A percentile compares a stretch with the other conserved stretches of the same genome.
phyloP scores from a whole-genome alignment of 2,797 vertebrate species.

The Varecia variegata region DNA sequence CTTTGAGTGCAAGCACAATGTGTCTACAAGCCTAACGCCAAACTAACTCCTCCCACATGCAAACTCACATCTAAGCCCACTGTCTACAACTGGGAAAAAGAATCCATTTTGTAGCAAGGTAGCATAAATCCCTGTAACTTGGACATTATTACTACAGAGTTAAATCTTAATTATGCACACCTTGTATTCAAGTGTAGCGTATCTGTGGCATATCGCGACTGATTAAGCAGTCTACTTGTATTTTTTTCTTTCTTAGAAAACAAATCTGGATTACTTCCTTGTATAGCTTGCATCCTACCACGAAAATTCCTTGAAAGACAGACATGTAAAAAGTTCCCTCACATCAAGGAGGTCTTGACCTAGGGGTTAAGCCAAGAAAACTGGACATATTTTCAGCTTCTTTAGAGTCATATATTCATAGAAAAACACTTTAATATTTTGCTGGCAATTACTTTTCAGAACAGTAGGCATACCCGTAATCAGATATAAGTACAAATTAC shows the following conservation, averaged over 20 bases:
- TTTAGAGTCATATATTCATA: neutral
- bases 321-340: neutral
- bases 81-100: neutral
- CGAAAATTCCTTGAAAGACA: slow-evolving; percentile 12
- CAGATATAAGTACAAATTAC: slow-evolving; percentile 13
- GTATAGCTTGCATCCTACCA: neutral
- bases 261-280: neutral
- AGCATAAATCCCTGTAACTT: neutral
- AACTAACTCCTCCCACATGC: neutral
- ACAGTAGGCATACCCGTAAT: neutral
- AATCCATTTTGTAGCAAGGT: neutral
- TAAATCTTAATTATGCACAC: neutral
- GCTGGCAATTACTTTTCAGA: slow-evolving; percentile 11
- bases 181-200: neutral
- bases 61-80: neutral
- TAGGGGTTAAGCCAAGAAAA: neutral
- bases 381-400: neutral
- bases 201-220: neutral
- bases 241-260: neutral
- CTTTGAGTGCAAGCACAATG: neutral
- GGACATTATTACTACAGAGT: neutral
- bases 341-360: neutral
- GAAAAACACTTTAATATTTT: neutral
- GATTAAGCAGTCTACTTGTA: neutral
- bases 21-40: neutral